phyloP scores from a whole-genome alignment of 30 jellyfish, hydroid and myxozoan species.

The Aurelia aurita region DNA sequence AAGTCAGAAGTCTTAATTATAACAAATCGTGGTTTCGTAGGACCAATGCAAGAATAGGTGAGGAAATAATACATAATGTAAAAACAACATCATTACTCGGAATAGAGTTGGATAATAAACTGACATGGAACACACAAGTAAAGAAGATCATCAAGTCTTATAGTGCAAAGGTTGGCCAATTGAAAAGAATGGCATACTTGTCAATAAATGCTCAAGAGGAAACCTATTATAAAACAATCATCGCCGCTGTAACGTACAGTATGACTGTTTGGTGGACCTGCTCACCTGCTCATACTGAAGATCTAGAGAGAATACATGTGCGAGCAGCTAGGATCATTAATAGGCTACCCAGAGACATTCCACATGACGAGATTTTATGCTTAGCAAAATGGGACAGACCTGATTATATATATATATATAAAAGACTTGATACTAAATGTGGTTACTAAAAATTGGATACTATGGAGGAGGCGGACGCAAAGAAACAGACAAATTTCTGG shows the following conservation, averaged over 20 bases:
- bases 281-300: too few species aligned
- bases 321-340: too few species aligned
- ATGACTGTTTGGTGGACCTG: too few species aligned
- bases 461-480: too few species aligned
- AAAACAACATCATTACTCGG: conserved; percentile 14
- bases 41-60: conserved; percentile 25
- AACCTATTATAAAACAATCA: conserved; percentile 12
- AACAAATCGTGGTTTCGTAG: too few species aligned
- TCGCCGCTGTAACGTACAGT: background rate
- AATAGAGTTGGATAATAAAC: conserved; percentile 6
- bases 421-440: too few species aligned
- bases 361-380: background rate
- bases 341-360: conserved; percentile 6
- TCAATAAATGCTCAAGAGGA: too few species aligned
- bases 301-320: too few species aligned
- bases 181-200: conserved; percentile 22
- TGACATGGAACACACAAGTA: conserved; percentile 32
- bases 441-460: too few species aligned
- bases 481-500: too few species aligned
- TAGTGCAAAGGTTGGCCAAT: conserved; percentile 22
- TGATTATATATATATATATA: too few species aligned
- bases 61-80: conserved; percentile 7
- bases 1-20: conserved; percentile 11
- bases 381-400: conserved; percentile 13
- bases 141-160: too few species aligned